These are phyloP conservation scores for Enteromius argenteus DNA, from an alignment of 2,797 vertebrate genomes.

Conservation along the genomic window DNA sequence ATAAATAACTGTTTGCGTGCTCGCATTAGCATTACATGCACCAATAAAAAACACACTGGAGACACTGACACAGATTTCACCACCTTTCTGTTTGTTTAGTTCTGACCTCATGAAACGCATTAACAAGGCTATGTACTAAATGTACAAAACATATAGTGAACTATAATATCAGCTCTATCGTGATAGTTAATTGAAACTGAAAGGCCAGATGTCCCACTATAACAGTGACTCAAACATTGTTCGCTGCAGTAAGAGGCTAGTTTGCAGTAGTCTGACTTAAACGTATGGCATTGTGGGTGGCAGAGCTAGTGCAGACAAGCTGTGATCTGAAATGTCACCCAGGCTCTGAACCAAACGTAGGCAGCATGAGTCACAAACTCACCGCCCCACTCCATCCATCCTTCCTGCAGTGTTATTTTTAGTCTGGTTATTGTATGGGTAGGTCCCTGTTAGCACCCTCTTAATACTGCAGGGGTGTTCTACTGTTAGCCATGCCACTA, in stretches of 20 bases:
- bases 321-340: conserved; percentile 48
- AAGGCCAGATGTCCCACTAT: neutral
- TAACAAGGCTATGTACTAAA: neutral
- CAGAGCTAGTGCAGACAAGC: conserved; percentile 2
- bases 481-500: conserved; percentile 5
- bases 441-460: conserved; percentile 28
- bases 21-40: neutral
- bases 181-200: neutral
- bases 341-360: conserved; percentile 35
- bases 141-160: neutral
- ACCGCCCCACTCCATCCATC: conserved; percentile 6
- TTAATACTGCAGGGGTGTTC: conserved; percentile 30
- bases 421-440: conserved; percentile 37
- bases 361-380: conserved; percentile 28
- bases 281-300: conserved; percentile 19
- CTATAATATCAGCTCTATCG: neutral
- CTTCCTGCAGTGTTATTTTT: conserved; percentile 30
- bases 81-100: neutral
- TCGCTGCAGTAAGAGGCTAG: conserved; percentile 23
- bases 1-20: conserved; percentile 20
- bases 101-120: neutral
- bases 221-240: conserved; percentile 23
- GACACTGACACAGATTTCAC: neutral
- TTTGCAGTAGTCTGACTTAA: conserved; percentile 18
- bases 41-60: neutral